phyloP scores from a whole-genome alignment of 2,113 vertebrate genomes.

The Poeciliopsis prolifica region DNA sequence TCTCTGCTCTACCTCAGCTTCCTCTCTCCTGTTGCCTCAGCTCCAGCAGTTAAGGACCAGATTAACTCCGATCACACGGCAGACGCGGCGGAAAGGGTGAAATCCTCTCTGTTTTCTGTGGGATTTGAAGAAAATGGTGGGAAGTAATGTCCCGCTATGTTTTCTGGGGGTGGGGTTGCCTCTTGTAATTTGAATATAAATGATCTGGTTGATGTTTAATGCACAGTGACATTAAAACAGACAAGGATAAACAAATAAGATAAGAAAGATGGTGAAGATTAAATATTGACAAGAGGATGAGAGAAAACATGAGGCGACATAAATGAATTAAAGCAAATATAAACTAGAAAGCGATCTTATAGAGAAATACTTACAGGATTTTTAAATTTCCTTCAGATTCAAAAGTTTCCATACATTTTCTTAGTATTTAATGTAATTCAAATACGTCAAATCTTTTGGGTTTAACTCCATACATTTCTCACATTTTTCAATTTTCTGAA shows the following conservation, averaged over 20 bases:
- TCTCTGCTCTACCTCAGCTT: conserved; percentile 9
- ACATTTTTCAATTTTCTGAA: no score
- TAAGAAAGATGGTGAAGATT: conserved; percentile 7
- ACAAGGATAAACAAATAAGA: conserved; percentile 20
- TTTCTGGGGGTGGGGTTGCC: not conserved
- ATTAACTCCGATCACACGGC: conserved; percentile 33
- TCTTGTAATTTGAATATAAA: conserved; percentile 16
- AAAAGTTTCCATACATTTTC: no score
- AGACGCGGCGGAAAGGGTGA: not conserved
- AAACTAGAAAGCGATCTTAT: no score
- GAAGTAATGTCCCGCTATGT: not conserved
- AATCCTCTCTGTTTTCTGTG: not conserved
- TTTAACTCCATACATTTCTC: no score
- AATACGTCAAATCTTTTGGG: no score
- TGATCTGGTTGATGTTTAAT: conserved; percentile 9
- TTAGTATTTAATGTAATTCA: no score
- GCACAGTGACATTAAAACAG: not conserved
- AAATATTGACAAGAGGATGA: not conserved
- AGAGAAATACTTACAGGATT: no score
- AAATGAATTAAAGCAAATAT: no score
- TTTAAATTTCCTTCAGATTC: no score
- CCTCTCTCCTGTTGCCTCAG: conserved; percentile 20
- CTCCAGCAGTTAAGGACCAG: conserved; percentile 11
- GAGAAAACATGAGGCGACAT: not conserved
- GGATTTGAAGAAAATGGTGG: conserved; percentile 5